Evolutionary conservation across 2,113 vertebrate genomes (phyloP).

Genomic region (Platanista minor): DNA sequence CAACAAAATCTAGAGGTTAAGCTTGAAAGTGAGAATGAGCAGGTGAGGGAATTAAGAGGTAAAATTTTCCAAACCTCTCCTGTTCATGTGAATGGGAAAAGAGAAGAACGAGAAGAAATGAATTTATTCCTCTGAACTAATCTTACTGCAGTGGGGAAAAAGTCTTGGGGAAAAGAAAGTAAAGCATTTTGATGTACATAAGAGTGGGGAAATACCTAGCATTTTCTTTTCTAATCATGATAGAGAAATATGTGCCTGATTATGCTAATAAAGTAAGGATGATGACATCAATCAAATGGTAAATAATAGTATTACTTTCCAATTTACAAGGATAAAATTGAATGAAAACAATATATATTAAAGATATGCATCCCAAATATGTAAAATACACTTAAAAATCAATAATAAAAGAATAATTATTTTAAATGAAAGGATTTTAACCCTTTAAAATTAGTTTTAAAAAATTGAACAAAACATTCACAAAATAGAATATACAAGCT

Average conservation of each 20-base stretch:
- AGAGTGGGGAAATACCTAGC: neutral
- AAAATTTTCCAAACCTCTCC: neutral
- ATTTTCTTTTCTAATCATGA: neutral
- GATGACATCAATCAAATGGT: neutral
- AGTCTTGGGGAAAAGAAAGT: neutral
- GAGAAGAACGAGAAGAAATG: neutral
- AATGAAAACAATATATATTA: neutral
- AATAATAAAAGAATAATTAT: neutral
- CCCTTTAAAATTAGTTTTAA: neutral
- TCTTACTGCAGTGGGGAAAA: neutral
- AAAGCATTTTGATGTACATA: neutral
- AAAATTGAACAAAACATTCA: neutral
- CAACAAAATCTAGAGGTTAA: neutral
- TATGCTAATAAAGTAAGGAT: neutral
- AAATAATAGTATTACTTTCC: neutral
- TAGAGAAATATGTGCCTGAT: neutral
- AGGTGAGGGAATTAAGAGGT: neutral
- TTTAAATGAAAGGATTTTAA: neutral
- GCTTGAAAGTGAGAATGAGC: neutral
- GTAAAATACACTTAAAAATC: neutral
- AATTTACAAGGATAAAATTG: neutral
- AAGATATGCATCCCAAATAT: neutral
- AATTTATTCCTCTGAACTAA: neutral
- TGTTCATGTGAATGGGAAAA: neutral
- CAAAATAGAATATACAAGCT: neutral